Evolutionary conservation across 2,797 vertebrate genomes (phyloP), one percentile per base, ranked within the genome.

Genomic region (Sebastes steindachneri): DNA sequence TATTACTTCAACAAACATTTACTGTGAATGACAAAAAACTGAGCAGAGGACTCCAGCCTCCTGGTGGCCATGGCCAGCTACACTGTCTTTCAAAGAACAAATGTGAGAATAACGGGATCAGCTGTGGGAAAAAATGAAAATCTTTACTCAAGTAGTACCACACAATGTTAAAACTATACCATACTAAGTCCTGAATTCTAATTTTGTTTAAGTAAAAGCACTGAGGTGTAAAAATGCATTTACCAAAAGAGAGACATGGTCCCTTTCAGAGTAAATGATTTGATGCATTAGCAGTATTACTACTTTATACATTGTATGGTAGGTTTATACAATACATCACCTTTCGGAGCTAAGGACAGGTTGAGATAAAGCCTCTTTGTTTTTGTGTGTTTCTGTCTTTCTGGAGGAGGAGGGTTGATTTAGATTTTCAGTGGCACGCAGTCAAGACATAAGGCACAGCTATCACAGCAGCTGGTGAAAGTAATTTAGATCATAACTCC

Each of bases 401-500:
- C 11, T 57, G 55, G 12, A 58, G 63, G 19, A 69, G 70, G 60
- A 76, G 26, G 57, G 29, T 45, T 73, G 7, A 67, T 76, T 78
- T 26, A 68, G 45, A 75, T 71, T 75, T 80, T 67, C 37, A 26
- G 48, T 17, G 55, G 70, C 35, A 37, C 64, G 77, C 64, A 41
- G 58, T 62, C 17, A 73, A 79, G 74, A 75, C 68, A 86, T 41
- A 66, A 68, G 67, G 63, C 67, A 15, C 35, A 86, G 66, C 80
- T 75, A 60, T 80, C 23, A 58, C 12, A 69, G 21, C 85, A 75
- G 74, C 84, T 86, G 80, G 68, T 79, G 59, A 73, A 73, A 79
- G 65, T 82, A 31, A 79, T 89, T 86, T 76, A 76, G 83, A 87
- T 84, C 51, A 79, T 80, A 68, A 77, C 77, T 54, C 68, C 35